Evolutionary conservation across 2,113 vertebrate species (phyloP).

Genomic region (cat (Felis catus)): DNA sequence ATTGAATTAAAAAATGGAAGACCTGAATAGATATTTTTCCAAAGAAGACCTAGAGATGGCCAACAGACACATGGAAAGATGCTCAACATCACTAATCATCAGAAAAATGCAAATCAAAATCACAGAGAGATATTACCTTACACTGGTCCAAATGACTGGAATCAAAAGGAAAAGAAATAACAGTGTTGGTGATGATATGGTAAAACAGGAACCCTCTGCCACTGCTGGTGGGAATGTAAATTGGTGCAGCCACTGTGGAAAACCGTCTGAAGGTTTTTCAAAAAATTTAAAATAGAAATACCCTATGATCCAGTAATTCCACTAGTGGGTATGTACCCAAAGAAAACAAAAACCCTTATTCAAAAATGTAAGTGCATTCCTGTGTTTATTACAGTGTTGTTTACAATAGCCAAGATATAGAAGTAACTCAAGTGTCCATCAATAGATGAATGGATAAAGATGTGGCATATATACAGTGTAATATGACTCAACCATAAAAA

Average conservation of each 20-base stretch:
- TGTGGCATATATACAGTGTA: neutral
- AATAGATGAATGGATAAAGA: neutral
- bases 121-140: neutral
- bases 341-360: neutral
- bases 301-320: neutral
- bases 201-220: neutral
- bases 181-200: neutral
- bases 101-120: neutral
- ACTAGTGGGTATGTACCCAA: neutral
- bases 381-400: neutral
- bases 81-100: neutral
- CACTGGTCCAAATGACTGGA: neutral
- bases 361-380: neutral
- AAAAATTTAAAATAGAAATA: neutral
- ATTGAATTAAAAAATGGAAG: neutral
- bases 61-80: neutral
- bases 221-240: neutral
- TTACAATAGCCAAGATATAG: neutral
- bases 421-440: neutral
- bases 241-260: neutral
- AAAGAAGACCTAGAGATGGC: neutral
- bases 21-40: neutral
- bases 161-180: neutral
- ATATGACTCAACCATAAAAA: neutral
- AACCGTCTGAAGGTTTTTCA: neutral